These are phyloP conservation scores for Larimichthys polyactis DNA, from an alignment of 2,113 vertebrate genomes.

Conservation along the genomic window DNA sequence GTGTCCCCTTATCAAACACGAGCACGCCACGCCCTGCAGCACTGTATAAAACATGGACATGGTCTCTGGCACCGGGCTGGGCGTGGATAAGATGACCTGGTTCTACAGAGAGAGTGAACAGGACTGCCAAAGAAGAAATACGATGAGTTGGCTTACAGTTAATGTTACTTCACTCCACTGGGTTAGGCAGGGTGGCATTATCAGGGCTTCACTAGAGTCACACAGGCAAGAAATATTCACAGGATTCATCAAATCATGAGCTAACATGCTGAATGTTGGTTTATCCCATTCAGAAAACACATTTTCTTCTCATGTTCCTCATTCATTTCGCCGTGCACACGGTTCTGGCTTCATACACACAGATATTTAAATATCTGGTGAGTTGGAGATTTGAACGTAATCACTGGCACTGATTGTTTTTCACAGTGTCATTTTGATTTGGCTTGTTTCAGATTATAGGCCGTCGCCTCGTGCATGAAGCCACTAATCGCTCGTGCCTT, in stretches of 20 bases:
- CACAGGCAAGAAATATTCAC: not conserved
- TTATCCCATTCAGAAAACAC: not conserved
- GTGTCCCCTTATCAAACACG: too few relatives aligned
- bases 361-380: not conserved
- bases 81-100: conserved; percentile 36
- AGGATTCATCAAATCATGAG: not conserved
- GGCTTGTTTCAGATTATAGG: not conserved
- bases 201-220: not conserved
- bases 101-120: conserved; percentile 31
- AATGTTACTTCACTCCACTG: not conserved
- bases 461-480: not conserved
- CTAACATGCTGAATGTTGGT: not conserved
- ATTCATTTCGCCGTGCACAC: not conserved
- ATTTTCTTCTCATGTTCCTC: not conserved
- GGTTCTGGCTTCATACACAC: not conserved
- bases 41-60: too few relatives aligned
- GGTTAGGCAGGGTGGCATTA: not conserved
- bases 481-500: not conserved
- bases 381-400: not conserved
- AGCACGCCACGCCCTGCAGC: too few relatives aligned
- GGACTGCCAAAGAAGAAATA: not conserved
- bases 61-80: too few relatives aligned
- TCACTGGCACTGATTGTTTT: too few relatives aligned
- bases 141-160: conserved; percentile 13
- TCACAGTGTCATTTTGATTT: not conserved